phyloP scores from a whole-genome alignment of 2,113 vertebrate species.

The Grantiella picta region DNA sequence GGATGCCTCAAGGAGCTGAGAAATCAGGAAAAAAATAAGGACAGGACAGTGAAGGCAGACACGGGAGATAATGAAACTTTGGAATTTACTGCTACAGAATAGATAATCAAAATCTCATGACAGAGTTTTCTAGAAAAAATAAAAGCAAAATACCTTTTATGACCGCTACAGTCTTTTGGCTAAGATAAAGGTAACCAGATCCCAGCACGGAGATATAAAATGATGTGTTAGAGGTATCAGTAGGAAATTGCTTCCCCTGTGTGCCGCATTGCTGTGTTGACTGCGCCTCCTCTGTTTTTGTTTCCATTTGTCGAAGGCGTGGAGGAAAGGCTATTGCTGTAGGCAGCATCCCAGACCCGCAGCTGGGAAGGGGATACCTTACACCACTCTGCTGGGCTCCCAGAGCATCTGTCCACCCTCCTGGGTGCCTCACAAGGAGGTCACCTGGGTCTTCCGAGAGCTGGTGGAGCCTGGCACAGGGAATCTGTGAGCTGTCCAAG shows the following conservation, averaged over 20 bases:
- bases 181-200: constrained; percentile 36
- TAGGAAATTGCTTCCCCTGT: not conserved
- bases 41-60: not conserved
- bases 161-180: not conserved
- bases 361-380: not conserved
- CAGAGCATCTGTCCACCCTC: not conserved
- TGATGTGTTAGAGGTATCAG: constrained; percentile 37
- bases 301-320: not conserved
- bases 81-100: not conserved
- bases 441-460: not conserved
- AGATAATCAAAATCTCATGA: constrained; percentile 9
- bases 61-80: not conserved
- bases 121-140: not conserved
- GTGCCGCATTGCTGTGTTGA: not conserved
- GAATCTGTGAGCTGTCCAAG: not conserved
- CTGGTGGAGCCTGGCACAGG: not conserved
- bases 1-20: not conserved
- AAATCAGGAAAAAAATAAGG: not conserved
- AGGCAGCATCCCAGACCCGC: constrained; percentile 4
- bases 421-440: not conserved
- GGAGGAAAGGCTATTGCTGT: not conserved
- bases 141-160: not conserved
- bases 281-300: not conserved
- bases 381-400: not conserved
- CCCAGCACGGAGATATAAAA: not conserved